Conservation (phyloP, 35 echinoderm and acorn worm genomes). For the Lytechinus variegatus region DNA sequence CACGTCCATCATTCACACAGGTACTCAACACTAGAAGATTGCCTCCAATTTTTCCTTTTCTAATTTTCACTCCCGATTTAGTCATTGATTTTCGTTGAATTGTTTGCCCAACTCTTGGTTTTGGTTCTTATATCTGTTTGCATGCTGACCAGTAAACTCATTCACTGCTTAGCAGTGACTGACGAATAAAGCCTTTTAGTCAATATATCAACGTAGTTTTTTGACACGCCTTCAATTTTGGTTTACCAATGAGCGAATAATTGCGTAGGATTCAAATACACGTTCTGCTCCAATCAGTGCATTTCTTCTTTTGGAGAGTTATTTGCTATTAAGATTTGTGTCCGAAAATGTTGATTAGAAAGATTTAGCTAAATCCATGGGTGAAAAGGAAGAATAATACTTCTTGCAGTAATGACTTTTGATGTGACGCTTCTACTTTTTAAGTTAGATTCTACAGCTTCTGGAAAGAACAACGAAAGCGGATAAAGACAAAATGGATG, state of each 20-base stretch:
- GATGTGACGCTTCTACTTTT: background rate
- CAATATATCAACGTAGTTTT: conserved; percentile 26
- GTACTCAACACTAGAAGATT: background rate
- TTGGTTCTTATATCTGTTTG: background rate
- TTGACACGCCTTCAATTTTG: background rate
- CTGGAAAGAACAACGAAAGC: background rate
- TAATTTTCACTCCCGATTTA: background rate
- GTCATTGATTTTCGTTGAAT: background rate
- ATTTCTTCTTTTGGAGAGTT: background rate
- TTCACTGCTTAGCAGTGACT: conserved; percentile 14
- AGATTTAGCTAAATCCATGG: background rate
- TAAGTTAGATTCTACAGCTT: background rate
- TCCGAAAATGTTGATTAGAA: background rate
- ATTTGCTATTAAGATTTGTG: background rate
- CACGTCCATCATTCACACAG: background rate
- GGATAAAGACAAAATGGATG: background rate
- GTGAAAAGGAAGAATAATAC: background rate
- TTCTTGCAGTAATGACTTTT: background rate
- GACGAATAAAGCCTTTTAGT: background rate
- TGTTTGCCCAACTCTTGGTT: background rate
- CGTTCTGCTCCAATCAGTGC: background rate
- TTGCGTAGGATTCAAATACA: background rate
- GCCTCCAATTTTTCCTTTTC: background rate
- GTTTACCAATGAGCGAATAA: conserved; percentile 39
- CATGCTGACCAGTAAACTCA: conserved; percentile 19